Evolutionary conservation across 2,797 vertebrate species (phyloP), one percentile per base, ranked within the genome.

Genomic region (Stomatorhinus walkeri): DNA sequence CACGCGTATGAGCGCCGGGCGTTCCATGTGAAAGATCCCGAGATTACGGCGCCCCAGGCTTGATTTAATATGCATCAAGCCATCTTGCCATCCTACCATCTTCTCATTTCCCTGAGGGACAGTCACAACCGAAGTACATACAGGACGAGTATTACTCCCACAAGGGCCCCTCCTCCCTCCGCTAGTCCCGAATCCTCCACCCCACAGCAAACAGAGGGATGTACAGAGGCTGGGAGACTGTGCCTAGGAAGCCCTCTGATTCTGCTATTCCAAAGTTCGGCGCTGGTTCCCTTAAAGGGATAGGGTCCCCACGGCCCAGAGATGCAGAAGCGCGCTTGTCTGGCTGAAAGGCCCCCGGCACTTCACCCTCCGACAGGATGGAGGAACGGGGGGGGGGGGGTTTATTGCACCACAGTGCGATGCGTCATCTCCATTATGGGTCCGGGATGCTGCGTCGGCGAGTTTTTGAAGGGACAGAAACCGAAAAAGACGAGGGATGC

Each of bases 11-110:
- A 22, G 54, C 7, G 10, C 16, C 4, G 0, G 24, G 1, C 6
- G 5, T 36, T 43, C 72, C 36, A 68, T 12, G 86, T 22, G 54
- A 46, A n/a, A 61, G 56, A 61, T 36, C 54, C 81, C 2, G 36
- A 46, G 56, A 36, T n/a, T 36, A 36, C 7, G 7, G 10, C 7
- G 36, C 64, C 12, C n/a, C 9, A 3, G 8, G 52, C 2, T 28
- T 28, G 3, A 76, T 84, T 88, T 59, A 64, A 61, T 84, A 84
- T 84, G 79, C n/a, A 84, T 59, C 52, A 83, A 59, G 12, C 28
- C 28, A 32, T 32, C 28, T 32, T 1, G 28, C 28, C 24, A 14
- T 4, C 76, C 51, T 12, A 16, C 83, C 19, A 54, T 48, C 40
- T 36, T 84, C 48, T 59, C n/a, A 85, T 64, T 61, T 64, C 52